Base-by-base conservation (phyloP, 2,888 invertebrate species). In the Ennomos erosarius region DNA sequence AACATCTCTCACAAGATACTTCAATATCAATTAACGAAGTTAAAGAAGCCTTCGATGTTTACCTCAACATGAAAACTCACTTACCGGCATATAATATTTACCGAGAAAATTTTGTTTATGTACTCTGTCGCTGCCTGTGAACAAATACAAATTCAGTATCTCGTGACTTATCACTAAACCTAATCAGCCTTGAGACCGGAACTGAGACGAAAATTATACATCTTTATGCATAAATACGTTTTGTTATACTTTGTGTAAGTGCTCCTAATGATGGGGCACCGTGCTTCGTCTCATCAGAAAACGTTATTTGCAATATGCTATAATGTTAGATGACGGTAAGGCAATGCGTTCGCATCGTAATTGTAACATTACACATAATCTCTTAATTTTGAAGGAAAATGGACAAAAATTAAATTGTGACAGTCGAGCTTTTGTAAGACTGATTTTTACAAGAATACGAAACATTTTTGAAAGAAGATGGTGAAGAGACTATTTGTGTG, bases 341-440 rank as follows among this genome's bases (percentile, higher is more conserved):
- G 65, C 58, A 62, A 60, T 60, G 11, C 47, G 46, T 36, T 42
- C 33, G 11, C 49, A 13, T 16, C 46, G 46, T 60, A 58, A 59
- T 55, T 42, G 51, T 39, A 53, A n/a, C 42, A 26, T 36, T 47
- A 33, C 44, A 55, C 49, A 56, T 44, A 37, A 50, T 39, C 39
- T 49, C 36, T 53, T 34, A 39, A 38, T 49, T 36, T 33, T 53
- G 39, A 46, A 38, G n/a, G 13, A 1, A 33, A 26, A 35, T 35
- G 12, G 11, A 0, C 4, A 10, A 10, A n/a, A n/a, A 43, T n/a
- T 6, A 43, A 43, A 26, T 16, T 4, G 10, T 43, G 9, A 40
- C 26, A 26, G 26, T 26, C 6, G 26, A 26, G 26, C 5, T 16
- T 16, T 42, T 9, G 16, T 16, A 2, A 13, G 5, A 26, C 26